phyloP scores from a whole-genome alignment of 2,797 vertebrate species.

The Euphonia xanthogaster region DNA sequence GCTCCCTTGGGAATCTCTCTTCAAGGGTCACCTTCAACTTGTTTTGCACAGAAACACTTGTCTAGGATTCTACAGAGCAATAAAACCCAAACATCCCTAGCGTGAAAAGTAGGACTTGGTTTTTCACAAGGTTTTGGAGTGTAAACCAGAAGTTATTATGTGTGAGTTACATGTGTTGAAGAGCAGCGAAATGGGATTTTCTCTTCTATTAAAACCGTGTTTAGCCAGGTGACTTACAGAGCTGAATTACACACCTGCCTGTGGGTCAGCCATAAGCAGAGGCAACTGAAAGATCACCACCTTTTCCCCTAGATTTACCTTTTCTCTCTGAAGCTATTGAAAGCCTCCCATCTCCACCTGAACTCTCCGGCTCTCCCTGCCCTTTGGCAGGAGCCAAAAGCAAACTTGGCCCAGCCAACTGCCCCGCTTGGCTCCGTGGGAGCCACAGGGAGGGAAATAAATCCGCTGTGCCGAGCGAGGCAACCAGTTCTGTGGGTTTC shows the following conservation, averaged over 20 bases:
- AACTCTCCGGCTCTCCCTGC: neutral
- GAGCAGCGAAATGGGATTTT: neutral
- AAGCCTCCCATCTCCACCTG: neutral
- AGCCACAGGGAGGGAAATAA: neutral
- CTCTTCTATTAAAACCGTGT: neutral
- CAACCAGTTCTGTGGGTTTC: constrained; percentile 49
- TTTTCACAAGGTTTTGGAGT: neutral
- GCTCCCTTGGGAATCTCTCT: neutral
- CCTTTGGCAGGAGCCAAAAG: neutral
- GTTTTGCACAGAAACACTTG: neutral
- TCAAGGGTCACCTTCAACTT: neutral
- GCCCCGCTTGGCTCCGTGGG: neutral
- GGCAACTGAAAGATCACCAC: neutral
- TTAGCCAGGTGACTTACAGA: neutral
- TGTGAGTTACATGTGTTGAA: neutral
- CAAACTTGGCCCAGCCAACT: neutral
- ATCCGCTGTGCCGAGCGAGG: neutral
- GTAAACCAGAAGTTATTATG: neutral
- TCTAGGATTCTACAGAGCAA: neutral
- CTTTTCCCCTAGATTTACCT: neutral
- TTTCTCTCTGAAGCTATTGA: neutral
- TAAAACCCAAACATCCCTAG: neutral
- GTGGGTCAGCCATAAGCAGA: neutral
- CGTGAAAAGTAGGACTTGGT: neutral
- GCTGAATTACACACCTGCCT: neutral